Percentiles rank a stretch among this genome's conserved stretches.
Evolutionary conservation across 64 coral and sea anemone genomes (phyloP).

Genomic region (Actinia tenebrosa): DNA sequence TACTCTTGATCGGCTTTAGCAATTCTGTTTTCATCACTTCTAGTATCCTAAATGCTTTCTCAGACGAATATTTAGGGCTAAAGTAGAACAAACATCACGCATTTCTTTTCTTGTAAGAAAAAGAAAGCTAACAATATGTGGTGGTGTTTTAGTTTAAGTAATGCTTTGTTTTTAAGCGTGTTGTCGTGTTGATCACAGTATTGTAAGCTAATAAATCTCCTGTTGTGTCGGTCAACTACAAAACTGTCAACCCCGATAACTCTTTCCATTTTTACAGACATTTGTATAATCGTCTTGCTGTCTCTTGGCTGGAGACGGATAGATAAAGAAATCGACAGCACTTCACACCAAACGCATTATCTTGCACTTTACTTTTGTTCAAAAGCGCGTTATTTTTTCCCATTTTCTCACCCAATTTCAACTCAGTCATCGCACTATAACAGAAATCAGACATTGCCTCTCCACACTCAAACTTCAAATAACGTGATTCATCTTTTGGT

Average conservation of each 20-base stretch:
- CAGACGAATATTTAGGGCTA: background rate
- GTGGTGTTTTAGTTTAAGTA: background rate
- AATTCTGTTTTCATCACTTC: background rate
- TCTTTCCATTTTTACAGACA: background rate
- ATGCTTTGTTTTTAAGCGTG: background rate
- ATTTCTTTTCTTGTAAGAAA: background rate
- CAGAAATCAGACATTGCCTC: too few species aligned
- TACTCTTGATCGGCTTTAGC: background rate
- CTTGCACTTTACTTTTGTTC: background rate
- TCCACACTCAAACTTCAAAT: too few species aligned
- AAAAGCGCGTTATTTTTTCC: background rate
- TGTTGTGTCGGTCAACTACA: background rate
- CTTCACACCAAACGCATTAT: background rate
- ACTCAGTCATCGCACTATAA: too few species aligned
- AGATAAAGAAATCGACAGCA: background rate
- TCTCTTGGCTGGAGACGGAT: background rate
- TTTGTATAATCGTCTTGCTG: background rate
- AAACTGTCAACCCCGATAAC: background rate
- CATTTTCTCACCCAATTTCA: background rate
- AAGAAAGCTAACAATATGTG: background rate
- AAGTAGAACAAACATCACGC: background rate
- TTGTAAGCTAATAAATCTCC: slow-evolving; percentile 1
- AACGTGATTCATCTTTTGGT: too few species aligned
- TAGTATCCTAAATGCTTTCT: background rate
- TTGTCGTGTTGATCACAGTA: background rate